These are phyloP conservation scores for Biston stratarius DNA, from an alignment of 2,888 invertebrate species.

Conservation along the genomic window DNA sequence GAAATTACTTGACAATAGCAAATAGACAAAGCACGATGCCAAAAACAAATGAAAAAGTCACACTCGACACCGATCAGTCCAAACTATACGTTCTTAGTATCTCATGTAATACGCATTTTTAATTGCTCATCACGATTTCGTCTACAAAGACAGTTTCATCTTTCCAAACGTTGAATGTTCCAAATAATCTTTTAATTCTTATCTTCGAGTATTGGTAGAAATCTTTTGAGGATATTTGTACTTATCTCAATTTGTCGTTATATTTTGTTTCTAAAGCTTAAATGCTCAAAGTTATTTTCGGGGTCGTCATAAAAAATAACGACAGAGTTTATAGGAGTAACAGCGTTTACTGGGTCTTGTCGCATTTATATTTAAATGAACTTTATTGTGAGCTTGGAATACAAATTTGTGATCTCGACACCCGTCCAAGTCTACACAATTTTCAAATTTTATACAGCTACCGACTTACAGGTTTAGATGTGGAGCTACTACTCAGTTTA, in stretches of 20 bases:
- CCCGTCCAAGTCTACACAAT: slow-evolving; percentile 60
- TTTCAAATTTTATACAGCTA: slow-evolving; percentile 61
- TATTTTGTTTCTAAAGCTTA: slow-evolving; percentile 63
- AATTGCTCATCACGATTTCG: too few relatives aligned
- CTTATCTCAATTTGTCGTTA: slow-evolving; percentile 54
- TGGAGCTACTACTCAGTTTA: background rate
- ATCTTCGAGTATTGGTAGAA: slow-evolving; percentile 1
- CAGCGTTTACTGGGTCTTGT: slow-evolving; percentile 76
- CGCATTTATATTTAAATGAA: slow-evolving; percentile 83
- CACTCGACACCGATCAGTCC: too few relatives aligned
- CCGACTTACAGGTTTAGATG: slow-evolving; percentile 20
- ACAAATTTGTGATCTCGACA: slow-evolving; percentile 79
- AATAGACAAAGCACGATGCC: too few relatives aligned
- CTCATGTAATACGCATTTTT: too few relatives aligned
- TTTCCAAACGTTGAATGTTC: too few relatives aligned
- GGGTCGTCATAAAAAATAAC: slow-evolving; percentile 73
- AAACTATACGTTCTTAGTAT: too few relatives aligned
- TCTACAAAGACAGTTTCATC: too few relatives aligned
- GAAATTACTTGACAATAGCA: too few relatives aligned
- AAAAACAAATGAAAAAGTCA: too few relatives aligned
- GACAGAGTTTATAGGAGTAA: slow-evolving; percentile 69
- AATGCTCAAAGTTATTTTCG: slow-evolving; percentile 65
- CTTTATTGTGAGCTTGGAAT: slow-evolving; percentile 79
- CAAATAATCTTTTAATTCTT: background rate
- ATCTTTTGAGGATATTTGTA: slow-evolving; percentile 29